Evolutionary conservation across 2,113 vertebrate genomes (phyloP).

Genomic region (human (Homo sapiens)): DNA sequence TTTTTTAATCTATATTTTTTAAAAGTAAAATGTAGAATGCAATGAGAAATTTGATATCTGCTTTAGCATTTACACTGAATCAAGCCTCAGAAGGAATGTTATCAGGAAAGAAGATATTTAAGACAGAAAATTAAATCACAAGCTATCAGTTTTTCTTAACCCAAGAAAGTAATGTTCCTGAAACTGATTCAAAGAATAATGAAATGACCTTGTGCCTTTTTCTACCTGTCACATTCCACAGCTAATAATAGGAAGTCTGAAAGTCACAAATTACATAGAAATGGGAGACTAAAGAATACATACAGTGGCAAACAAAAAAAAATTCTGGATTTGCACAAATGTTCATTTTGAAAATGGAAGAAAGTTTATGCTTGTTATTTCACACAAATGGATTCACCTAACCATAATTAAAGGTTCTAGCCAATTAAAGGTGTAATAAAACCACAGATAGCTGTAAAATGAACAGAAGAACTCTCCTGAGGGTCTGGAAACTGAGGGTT

Average conservation of each 20-base stretch:
- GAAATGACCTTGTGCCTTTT: conserved; percentile 60
- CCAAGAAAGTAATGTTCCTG: conserved; percentile 30
- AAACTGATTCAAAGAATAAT: conserved; percentile 59
- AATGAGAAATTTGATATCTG: background rate
- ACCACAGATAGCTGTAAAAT: conserved; percentile 37
- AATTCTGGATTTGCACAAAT: conserved; percentile 26
- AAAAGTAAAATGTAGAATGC: background rate
- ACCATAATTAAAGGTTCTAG: conserved; percentile 44
- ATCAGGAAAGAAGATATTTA: conserved; percentile 55
- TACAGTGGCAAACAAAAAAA: background rate
- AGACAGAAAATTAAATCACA: conserved; percentile 54
- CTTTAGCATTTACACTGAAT: background rate
- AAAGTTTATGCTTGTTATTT: conserved; percentile 55
- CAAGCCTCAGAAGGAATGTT: background rate
- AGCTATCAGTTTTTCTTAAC: conserved; percentile 28
- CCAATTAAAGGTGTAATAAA: conserved; percentile 53
- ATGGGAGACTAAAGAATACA: background rate
- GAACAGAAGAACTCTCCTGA: conserved; percentile 23
- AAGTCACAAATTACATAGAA: conserved; percentile 51
- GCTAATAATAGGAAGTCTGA: conserved; percentile 44
- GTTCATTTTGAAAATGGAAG: conserved; percentile 46
- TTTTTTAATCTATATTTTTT: background rate
- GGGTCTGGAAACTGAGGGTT: background rate
- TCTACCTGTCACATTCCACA: conserved; percentile 9
- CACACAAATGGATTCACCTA: conserved; percentile 55